Evolutionary conservation across 92 coral and sea anemone species (phyloP).

Genomic region (Chrysogorgia sp.): DNA sequence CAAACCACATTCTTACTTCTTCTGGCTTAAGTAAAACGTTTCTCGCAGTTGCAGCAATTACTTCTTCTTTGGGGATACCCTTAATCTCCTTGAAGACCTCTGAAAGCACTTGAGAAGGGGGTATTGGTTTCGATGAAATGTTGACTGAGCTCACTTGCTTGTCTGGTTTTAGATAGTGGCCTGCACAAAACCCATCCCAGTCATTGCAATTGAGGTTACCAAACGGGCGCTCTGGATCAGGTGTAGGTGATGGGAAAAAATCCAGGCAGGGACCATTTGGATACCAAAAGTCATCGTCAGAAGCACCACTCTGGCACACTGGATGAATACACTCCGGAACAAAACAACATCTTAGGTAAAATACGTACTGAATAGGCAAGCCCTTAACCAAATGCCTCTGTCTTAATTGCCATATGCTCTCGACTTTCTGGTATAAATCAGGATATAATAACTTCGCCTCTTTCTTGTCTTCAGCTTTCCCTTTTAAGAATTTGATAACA

Average conservation of each 20-base stretch:
- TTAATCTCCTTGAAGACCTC: not conserved
- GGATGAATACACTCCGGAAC: conserved; percentile 38
- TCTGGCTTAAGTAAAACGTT: conserved; percentile 44
- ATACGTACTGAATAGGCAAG: conserved; percentile 30
- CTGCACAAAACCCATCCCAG: conserved; percentile 41
- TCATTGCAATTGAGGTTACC: conserved; percentile 46
- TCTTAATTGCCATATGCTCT: conserved; percentile 6
- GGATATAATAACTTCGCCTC: conserved; percentile 1
- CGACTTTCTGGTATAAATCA: not conserved
- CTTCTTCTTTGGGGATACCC: conserved; percentile 12
- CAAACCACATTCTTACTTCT: conserved; percentile 60
- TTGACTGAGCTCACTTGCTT: conserved; percentile 30
- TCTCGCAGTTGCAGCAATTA: conserved; percentile 24
- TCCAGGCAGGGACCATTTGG: conserved; percentile 46
- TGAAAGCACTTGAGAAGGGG: conserved; percentile 28
- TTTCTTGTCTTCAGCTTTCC: conserved; percentile 13
- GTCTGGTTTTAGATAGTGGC: conserved; percentile 44
- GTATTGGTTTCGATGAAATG: conserved; percentile 9
- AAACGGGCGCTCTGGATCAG: conserved; percentile 54
- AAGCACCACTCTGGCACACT: not conserved
- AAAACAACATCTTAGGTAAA: conserved; percentile 29
- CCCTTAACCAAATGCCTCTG: conserved; percentile 23
- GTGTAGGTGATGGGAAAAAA: conserved; percentile 34
- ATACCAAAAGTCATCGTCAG: conserved; percentile 18
- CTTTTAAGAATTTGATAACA: conserved; percentile 6